Evolutionary conservation across 2,113 vertebrate genomes (phyloP).

Genomic region (Elgaria multicarinata): DNA sequence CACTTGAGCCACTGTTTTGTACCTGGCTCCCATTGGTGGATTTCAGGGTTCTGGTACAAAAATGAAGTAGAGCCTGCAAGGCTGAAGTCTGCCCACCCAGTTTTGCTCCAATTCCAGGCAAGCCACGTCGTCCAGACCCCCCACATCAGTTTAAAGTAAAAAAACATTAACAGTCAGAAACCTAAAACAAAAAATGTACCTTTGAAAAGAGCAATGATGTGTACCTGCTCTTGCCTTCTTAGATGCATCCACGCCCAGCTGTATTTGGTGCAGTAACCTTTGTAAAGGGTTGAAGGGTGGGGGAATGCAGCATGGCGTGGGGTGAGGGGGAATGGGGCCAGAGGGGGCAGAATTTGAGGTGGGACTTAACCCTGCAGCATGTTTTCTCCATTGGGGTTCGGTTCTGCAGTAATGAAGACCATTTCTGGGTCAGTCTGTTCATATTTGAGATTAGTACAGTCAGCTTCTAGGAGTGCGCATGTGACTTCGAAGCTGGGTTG

Average conservation of each 20-base stretch:
- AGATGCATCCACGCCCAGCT: too few species aligned
- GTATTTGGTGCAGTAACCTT: neutral
- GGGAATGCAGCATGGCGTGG: neutral
- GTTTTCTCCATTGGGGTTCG: neutral
- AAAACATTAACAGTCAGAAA: too few species aligned
- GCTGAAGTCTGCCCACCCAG: too few species aligned
- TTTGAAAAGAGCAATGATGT: neutral
- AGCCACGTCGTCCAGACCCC: neutral
- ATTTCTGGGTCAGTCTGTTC: neutral
- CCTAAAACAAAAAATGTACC: neutral
- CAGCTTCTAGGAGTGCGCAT: neutral
- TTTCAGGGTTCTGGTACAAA: too few species aligned
- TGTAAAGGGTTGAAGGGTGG: neutral
- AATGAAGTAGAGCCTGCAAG: too few species aligned
- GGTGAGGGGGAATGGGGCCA: too few species aligned
- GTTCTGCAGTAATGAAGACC: neutral
- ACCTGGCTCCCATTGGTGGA: too few species aligned
- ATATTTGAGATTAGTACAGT: neutral
- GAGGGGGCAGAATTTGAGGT: neutral
- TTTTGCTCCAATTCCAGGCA: neutral
- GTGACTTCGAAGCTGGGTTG: neutral
- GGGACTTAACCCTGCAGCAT: neutral
- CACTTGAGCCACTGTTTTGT: too few species aligned
- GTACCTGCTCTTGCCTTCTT: neutral
- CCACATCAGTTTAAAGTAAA: neutral